Percentiles rank a stretch among this genome's conserved stretches.
phyloP scores from a whole-genome alignment of 2,888 invertebrate genomes.

The Synanthedon myopaeformis region DNA sequence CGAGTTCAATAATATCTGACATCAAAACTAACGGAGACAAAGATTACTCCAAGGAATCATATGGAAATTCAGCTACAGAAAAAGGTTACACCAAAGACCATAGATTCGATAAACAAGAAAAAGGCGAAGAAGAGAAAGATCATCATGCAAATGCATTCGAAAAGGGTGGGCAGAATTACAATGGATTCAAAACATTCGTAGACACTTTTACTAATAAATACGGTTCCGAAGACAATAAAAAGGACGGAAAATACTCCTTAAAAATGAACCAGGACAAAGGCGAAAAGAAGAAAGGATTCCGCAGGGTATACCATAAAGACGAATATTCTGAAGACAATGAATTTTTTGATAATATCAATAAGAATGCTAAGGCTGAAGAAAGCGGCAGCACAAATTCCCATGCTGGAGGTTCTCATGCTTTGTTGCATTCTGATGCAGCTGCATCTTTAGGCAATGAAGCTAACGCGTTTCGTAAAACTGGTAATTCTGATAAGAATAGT shows the following conservation, averaged over 20 bases:
- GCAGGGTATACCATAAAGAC: conserved; percentile 51
- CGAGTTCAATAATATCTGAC: not conserved
- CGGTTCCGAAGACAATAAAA: conserved; percentile 34
- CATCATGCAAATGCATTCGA: conserved; percentile 19
- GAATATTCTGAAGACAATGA: conserved; percentile 56
- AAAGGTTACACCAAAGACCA: conserved; percentile 17
- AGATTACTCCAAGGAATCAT: not conserved
- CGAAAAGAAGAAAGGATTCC: conserved; percentile 45
- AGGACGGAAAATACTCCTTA: conserved; percentile 25
- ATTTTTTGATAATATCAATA: conserved; percentile 46
- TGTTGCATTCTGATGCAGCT: conserved; percentile 28
- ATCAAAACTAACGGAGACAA: not conserved
- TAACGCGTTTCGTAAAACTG: conserved; percentile 19
- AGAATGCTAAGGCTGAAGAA: conserved; percentile 29
- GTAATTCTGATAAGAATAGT: conserved; percentile 16
- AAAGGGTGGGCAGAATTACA: conserved; percentile 21
- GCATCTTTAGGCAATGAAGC: conserved; percentile 23
- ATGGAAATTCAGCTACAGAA: conserved; percentile 17
- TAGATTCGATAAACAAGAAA: conserved; percentile 23
- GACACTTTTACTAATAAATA: conserved; percentile 48
- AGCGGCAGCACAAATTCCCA: conserved; percentile 26
- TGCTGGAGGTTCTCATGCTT: conserved; percentile 32
- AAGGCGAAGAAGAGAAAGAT: conserved; percentile 18
- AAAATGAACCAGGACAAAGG: conserved; percentile 38
- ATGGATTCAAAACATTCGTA: conserved; percentile 38